These are phyloP conservation scores for Phrynocephalus guinanensis DNA, from an alignment of 2,797 vertebrate species.

Conservation along the genomic window DNA sequence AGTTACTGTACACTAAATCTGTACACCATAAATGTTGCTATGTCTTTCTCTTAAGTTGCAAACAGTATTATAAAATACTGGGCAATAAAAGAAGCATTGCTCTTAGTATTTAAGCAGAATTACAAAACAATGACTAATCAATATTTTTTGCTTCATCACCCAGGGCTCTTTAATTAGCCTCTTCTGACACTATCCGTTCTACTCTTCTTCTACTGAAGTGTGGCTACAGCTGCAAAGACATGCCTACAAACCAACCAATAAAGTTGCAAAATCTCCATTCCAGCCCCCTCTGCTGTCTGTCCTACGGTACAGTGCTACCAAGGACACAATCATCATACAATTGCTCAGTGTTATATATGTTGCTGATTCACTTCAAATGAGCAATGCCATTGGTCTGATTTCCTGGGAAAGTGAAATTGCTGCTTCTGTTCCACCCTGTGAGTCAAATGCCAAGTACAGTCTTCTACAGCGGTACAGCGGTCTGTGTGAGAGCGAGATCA, in stretches of 20 bases:
- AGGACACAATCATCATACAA: not conserved
- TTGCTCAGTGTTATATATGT: not conserved
- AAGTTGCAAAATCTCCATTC: not conserved
- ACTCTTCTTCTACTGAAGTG: not conserved
- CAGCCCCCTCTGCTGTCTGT: not conserved
- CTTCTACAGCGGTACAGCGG: not conserved
- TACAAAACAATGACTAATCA: not conserved
- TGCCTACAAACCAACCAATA: not conserved
- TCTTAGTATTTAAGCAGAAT: not conserved
- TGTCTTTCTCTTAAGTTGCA: not conserved
- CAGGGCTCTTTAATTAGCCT: not conserved
- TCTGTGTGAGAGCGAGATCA: conserved; percentile 30
- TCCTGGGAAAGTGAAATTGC: conserved; percentile 20
- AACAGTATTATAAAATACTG: not conserved
- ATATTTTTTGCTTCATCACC: not conserved
- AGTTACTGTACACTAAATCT: not conserved
- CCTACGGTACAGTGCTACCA: not conserved
- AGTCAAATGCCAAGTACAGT: conserved; percentile 24
- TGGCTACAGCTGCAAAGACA: not conserved
- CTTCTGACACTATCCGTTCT: not conserved
- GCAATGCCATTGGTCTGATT: not conserved
- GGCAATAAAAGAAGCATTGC: not conserved
- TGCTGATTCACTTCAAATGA: conserved; percentile 31
- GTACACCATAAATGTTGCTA: not conserved
- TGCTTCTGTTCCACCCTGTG: conserved; percentile 19